A percentile compares a stretch with the other conserved stretches of the same genome.
These are phyloP conservation scores for Thryonomys swinderianus DNA, from an alignment of 2,113 vertebrate genomes.

Conservation along the genomic window DNA sequence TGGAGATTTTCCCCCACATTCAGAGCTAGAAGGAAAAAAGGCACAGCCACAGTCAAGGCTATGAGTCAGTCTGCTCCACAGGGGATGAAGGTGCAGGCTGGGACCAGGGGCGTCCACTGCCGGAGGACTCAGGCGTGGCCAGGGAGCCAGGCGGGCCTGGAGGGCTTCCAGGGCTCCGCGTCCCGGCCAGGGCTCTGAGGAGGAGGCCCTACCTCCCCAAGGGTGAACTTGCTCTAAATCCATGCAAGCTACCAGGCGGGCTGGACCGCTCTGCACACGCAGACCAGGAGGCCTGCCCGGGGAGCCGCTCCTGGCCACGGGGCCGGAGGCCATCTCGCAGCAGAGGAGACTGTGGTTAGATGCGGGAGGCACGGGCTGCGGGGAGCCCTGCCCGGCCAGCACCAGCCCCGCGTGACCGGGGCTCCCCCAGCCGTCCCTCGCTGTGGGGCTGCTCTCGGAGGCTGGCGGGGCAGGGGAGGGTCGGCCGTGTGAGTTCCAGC, in stretches of 20 bases:
- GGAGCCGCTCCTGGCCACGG: not conserved
- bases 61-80: rapidly evolving
- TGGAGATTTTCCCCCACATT: not conserved
- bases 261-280: rapidly evolving
- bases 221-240: not conserved
- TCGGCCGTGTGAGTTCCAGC: rapidly evolving
- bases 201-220: not conserved
- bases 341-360: not conserved
- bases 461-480: rapidly evolving
- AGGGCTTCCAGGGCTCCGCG: not conserved
- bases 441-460: rapidly evolving
- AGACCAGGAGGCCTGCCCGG: rapidly evolving
- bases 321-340: rapidly evolving
- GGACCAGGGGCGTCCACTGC: rapidly evolving
- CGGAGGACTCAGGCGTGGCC: rapidly evolving
- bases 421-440: rapidly evolving
- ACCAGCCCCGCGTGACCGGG: not conserved
- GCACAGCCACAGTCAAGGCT: not conserved
- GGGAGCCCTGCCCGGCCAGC: rapidly evolving
- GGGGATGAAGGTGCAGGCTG: not conserved
- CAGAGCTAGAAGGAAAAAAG: not conserved
- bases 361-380: rapidly evolving
- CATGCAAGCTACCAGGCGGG: rapidly evolving
- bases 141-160: rapidly evolving
- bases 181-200: not conserved